phyloP scores from a whole-genome alignment of 2,797 vertebrate genomes.

The Gymnothorax javanicus region DNA sequence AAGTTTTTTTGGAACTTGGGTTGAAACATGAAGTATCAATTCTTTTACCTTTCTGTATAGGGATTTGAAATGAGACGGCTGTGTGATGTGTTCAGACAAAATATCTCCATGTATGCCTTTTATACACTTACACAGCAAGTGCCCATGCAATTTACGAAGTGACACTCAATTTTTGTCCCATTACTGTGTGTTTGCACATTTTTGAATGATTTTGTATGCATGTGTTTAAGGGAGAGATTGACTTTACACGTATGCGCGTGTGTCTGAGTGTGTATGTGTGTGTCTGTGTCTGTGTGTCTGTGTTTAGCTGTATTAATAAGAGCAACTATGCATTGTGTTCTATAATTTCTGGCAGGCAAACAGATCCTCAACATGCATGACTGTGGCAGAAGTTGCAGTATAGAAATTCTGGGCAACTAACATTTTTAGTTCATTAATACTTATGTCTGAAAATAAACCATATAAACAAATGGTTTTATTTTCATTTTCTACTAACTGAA shows the following conservation, averaged over 20 bases:
- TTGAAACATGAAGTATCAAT: constrained; percentile 29
- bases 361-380: constrained; percentile 72
- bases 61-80: background rate
- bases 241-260: background rate
- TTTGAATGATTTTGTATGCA: constrained; percentile 35
- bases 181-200: constrained; percentile 8
- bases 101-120: constrained; percentile 21
- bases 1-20: constrained; percentile 7
- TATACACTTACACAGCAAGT: constrained; percentile 64
- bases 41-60: background rate
- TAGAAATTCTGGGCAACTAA: constrained; percentile 76
- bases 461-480: background rate
- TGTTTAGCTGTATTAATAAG: constrained; percentile 9
- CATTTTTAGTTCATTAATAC: constrained; percentile 17
- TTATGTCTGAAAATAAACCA: background rate
- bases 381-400: constrained; percentile 69
- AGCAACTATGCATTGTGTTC: constrained; percentile 54
- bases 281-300: constrained; percentile 2
- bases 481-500: background rate
- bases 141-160: constrained; percentile 68
- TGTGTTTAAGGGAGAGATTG: constrained; percentile 45
- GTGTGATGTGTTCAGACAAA: background rate
- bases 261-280: background rate
- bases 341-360: constrained; percentile 70
- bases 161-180: constrained; percentile 47